Base-by-base conservation (phyloP, 2,888 invertebrate genomes). In the Acronicta alni region DNA sequence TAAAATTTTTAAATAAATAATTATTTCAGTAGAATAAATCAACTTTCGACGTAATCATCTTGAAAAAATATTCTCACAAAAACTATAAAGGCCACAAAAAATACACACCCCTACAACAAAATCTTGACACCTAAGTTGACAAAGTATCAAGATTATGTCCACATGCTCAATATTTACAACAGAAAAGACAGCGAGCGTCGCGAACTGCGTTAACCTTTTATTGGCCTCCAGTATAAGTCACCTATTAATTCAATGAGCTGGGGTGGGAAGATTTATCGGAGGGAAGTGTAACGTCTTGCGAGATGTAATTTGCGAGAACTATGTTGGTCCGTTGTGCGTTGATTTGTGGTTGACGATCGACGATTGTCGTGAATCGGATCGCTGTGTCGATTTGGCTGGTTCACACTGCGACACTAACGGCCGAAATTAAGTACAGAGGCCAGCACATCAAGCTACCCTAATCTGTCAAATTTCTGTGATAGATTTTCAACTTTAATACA, bases 211-310 rank as follows among this genome's bases (percentile, higher is more conserved):
- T 68, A 66, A 64, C 65, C 64, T 77, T 76, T 71, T 67, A 74
- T 77, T 68, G 68, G 45, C 52, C 75, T 57, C 64, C 43, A 66
- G 64, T 66, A 70, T 74, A 74, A 74, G 66, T 68, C 64, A 61
- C 48, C 75, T 57, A 73, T 73, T 75, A 75, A 75, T 73, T 71
- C 60, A 71, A 65, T 70, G 72, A 44, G 72, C 56, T 49, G 59
- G 66, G 75, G 63, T 56, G 67, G 52, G 44, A 54, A 56, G 67
- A 75, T 73, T 75, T 75, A 75, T 71, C 55, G 67, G 53, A 53
- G 41, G 56, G 57, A 67, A 75, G 72, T 73, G 63, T 63, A 63
- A 32, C 66, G 53, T 74, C 74, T 74, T 75, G 55, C 35, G 53
- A 49, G 68, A 59, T 72, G 69, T 54, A 52, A 58, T 55, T 64